These are phyloP conservation scores for Ectemnius cavifrons DNA, from an alignment of 2,888 invertebrate genomes.

Conservation along the genomic window DNA sequence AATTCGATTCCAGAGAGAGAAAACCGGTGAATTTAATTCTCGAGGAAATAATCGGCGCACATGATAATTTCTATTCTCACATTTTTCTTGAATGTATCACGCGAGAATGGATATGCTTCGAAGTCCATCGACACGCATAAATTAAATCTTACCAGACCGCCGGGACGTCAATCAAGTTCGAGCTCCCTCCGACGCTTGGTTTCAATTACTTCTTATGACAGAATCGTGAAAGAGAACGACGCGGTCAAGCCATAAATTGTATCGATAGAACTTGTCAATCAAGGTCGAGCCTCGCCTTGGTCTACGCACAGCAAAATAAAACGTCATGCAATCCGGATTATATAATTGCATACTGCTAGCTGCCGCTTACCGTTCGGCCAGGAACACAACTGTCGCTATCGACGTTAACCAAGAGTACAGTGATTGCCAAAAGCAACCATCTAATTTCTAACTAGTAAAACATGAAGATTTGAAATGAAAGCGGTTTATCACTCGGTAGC, in stretches of 20 bases:
- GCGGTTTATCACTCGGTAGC: too few relatives aligned
- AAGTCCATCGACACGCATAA: constrained; percentile 32
- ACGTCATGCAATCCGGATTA: constrained; percentile 46
- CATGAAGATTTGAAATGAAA: too few relatives aligned
- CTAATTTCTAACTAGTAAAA: neutral
- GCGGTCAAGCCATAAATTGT: constrained; percentile 38
- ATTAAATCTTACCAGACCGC: neutral
- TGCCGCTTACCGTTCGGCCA: constrained; percentile 1
- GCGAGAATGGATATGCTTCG: neutral
- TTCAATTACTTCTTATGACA: constrained; percentile 20
- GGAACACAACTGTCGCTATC: constrained; percentile 17
- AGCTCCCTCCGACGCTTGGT: neutral
- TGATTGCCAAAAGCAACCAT: neutral
- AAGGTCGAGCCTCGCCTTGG: constrained; percentile 59
- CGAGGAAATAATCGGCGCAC: too few relatives aligned
- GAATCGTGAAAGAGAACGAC: constrained; percentile 22
- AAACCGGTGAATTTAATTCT: too few relatives aligned
- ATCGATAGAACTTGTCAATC: constrained; percentile 51
- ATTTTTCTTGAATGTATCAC: too few relatives aligned
- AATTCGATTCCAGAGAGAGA: too few relatives aligned
- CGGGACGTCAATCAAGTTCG: neutral
- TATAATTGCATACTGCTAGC: constrained; percentile 32
- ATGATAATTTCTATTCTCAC: too few relatives aligned
- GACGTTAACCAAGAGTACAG: constrained; percentile 17
- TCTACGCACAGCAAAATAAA: constrained; percentile 50